Evolutionary conservation across 2,113 vertebrate species (phyloP).

Genomic region (Semicossyphus pulcher): DNA sequence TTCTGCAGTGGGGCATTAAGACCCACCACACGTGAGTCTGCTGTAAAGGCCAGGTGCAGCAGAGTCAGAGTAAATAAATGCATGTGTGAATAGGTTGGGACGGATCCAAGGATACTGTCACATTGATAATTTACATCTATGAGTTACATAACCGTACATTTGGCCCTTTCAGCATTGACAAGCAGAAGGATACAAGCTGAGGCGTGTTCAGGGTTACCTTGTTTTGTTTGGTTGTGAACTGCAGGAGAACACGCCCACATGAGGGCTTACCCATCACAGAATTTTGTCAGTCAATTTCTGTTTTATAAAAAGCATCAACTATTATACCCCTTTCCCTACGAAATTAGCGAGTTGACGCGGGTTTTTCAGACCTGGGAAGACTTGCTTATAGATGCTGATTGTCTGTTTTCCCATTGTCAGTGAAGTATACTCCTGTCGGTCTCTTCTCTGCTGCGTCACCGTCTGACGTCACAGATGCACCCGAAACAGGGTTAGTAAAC

Average conservation of each 20-base stretch:
- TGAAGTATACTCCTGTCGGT: no score
- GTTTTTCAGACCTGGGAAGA: no score
- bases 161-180: background rate
- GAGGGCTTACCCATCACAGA: background rate
- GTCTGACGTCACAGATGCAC: no score
- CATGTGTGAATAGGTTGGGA: background rate
- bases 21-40: background rate
- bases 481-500: no score
- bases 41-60: background rate
- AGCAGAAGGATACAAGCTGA: conserved; percentile 3
- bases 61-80: background rate
- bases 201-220: background rate
- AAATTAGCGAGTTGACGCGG: no score
- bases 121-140: background rate
- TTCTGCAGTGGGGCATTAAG: conserved; percentile 32
- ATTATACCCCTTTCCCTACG: no score
- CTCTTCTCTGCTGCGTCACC: no score
- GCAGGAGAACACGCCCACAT: background rate
- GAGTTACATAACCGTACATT: conserved; percentile 4
- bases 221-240: background rate
- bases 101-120: background rate
- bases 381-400: no score
- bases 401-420: no score
- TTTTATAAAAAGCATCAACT: no score
- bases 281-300: no score